Conservation (phyloP, 2,888 invertebrate species). For the Galeopsomyia nigrocyanea region DNA sequence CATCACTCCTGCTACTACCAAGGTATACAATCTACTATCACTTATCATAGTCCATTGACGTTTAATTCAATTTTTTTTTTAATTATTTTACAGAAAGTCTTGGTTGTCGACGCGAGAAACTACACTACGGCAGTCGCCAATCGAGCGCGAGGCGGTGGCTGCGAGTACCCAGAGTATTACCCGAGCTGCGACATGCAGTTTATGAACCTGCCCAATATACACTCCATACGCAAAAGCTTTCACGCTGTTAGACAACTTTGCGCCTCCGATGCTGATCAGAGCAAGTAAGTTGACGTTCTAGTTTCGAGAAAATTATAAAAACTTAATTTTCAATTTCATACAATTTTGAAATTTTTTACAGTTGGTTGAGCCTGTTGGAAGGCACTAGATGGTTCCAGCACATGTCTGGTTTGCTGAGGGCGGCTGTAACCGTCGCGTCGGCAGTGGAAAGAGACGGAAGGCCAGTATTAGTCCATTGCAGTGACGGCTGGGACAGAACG, state of each 20-base stretch:
- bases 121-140: conserved; percentile 97
- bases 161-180: conserved; percentile 96
- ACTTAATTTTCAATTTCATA: conserved; percentile 3
- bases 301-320: not conserved
- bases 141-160: conserved; percentile 96
- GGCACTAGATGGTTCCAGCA: conserved; percentile 93
- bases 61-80: conserved; percentile 3
- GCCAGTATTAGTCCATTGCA: conserved; percentile 97
- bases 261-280: conserved; percentile 83
- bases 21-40: conserved; percentile 49
- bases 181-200: conserved; percentile 95
- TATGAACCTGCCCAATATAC: conserved; percentile 98
- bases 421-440: conserved; percentile 84
- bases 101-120: conserved; percentile 95
- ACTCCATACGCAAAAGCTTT: conserved; percentile 94
- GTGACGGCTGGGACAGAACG: conserved; percentile 99
- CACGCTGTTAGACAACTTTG: conserved; percentile 85
- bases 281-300: conserved; percentile 74
- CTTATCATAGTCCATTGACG: conserved; percentile 5
- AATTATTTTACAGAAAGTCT: conserved; percentile 74
- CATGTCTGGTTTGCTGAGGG: conserved; percentile 86
- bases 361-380: conserved; percentile 91
- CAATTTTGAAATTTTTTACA: conserved; percentile 62
- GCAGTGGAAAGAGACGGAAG: conserved; percentile 85
- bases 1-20: conserved; percentile 55